Percentiles rank a stretch among this genome's conserved stretches.
phyloP scores from a whole-genome alignment of 2,113 vertebrate species.

The Chascanopsetta lugubris region DNA sequence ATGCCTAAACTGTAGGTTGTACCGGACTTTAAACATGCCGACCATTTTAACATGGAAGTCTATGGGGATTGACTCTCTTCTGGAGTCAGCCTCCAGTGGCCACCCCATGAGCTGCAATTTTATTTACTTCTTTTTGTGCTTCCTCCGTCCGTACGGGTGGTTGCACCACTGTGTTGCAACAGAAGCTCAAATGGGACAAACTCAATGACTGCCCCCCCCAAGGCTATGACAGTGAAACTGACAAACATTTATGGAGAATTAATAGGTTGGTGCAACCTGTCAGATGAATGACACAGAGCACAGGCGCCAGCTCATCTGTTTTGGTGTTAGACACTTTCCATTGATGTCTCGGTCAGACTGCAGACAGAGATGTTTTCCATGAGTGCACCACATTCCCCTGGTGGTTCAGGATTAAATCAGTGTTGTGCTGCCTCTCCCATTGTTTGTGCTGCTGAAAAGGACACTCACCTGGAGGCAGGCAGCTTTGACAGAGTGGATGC shows the following conservation, averaged over 20 bases:
- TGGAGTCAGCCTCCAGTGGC: too few relatives aligned
- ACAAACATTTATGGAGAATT: not conserved
- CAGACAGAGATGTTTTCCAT: conserved; percentile 24
- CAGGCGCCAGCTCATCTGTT: not conserved
- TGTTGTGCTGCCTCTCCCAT: conserved; percentile 26
- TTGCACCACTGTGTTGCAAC: too few relatives aligned
- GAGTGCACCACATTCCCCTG: conserved; percentile 34
- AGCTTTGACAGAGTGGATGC: conserved; percentile 31
- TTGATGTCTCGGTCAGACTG: conserved; percentile 22
- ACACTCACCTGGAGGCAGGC: conserved; percentile 37
- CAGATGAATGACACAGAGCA: not conserved
- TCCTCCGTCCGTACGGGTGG: too few relatives aligned
- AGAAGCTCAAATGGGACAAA: too few relatives aligned
- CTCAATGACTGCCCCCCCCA: not conserved
- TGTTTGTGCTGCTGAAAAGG: conserved; percentile 41
- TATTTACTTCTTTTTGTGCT: too few relatives aligned
- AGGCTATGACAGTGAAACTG: not conserved
- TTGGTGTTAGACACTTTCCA: conserved; percentile 5
- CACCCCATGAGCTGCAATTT: too few relatives aligned
- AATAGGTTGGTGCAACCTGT: not conserved
- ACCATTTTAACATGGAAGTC: too few relatives aligned
- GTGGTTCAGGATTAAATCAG: conserved; percentile 53
- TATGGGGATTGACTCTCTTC: too few relatives aligned
- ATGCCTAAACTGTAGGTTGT: too few relatives aligned
- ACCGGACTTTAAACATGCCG: too few relatives aligned